Evolutionary conservation across 2,113 vertebrate genomes (phyloP), one percentile per base, ranked within the genome.

Genomic region (Ammodramus savannarum): DNA sequence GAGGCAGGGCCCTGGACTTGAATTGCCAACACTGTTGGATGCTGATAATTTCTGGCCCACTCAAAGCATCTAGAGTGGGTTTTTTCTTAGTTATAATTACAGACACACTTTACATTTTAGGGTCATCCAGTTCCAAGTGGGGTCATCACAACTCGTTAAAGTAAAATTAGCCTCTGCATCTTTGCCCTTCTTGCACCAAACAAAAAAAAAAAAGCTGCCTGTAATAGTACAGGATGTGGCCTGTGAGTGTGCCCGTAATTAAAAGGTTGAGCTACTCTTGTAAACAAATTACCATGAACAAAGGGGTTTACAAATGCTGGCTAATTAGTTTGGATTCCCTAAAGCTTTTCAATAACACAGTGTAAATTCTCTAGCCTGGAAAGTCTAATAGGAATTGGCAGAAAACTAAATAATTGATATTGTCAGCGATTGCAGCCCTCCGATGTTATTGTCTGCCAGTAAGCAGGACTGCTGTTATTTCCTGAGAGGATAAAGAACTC

Each of bases 251-350:
- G 96, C 93, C 95, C 91, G 36, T 98, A 98, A 99, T 99, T 98
- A 98, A 98, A 98, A 98, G 98, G 98, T 98, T 98, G 98, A 97
- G 95, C 97, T 97, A 97, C 95, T 98, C 98, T 96, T 98, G 98
- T 98, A 98, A 99, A 98, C 98, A 98, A 96, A 98, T 98, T 98
- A 98, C 96, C 97, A 95, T 98, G 96, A 98, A 98, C 98, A 98
- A 98, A 98, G 97, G 98, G 97, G 98, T 97, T 97, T 98, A 98
- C 97, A 98, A 98, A 97, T 93, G 86, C 97, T 74, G 25, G 92
- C 98, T 98, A 98, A 98, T 98, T 98, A 98, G 97, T 97, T 97
- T 96, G 93, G 96, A 98, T 97, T 98, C 98, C 98, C 98, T 93
- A 85, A 98, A 98, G 98, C 97, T 98, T 98, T 97, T 98, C 97